These are phyloP conservation scores for Palythoa grandiflora DNA, from an alignment of 92 coral and sea anemone species.

Conservation along the genomic window DNA sequence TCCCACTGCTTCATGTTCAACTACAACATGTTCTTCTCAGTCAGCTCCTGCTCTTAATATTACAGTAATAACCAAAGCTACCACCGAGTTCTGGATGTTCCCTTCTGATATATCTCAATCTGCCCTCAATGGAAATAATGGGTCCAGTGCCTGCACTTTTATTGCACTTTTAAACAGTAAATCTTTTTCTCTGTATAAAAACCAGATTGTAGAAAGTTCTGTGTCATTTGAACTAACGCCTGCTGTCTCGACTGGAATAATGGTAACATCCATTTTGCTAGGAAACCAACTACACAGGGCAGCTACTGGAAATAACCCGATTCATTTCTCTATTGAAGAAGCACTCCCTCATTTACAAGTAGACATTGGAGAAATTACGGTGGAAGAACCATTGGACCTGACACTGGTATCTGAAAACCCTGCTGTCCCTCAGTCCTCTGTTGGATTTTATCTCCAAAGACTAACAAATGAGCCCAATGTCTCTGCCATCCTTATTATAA, in stretches of 20 bases:
- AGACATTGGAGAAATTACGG: background rate
- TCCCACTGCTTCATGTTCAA: background rate
- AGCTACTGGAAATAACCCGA: background rate
- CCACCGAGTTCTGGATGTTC: background rate
- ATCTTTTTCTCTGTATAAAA: background rate
- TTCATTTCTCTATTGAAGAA: background rate
- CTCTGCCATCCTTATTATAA: conserved; percentile 9
- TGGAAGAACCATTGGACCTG: background rate
- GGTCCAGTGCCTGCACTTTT: background rate
- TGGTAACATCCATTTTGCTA: background rate
- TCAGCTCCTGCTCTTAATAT: background rate
- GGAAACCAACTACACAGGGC: background rate
- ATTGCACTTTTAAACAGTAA: background rate
- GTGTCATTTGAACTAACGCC: background rate
- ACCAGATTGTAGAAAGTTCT: background rate
- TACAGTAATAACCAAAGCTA: background rate
- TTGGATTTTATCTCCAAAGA: conserved; percentile 19
- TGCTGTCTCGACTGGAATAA: background rate
- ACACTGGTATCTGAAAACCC: background rate
- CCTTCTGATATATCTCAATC: background rate
- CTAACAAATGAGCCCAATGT: conserved; percentile 7
- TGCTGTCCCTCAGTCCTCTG: conserved; percentile 24
- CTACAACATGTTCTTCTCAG: background rate
- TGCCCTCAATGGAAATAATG: background rate
- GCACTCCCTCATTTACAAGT: background rate